Base-by-base conservation (phyloP, 2,113 vertebrate genomes). In the Spheniscus mendiculus region DNA sequence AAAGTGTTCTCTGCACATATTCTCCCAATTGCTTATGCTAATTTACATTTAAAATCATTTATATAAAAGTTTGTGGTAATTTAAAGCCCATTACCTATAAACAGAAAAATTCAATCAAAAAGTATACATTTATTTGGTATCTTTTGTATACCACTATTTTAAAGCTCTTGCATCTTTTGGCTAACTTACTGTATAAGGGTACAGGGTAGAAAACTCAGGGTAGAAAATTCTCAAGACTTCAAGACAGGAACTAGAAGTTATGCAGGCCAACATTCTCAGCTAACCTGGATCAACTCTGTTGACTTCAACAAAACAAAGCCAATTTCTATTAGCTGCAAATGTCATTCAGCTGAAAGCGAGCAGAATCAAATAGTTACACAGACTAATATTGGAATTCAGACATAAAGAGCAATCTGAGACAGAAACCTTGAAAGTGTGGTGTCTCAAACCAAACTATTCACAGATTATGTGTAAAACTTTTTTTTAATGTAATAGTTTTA, bases 31-130 rank as follows among this genome's bases (percentile, higher is more conserved):
- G 42, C 23, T 92, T 87, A 79, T 5, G 5, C 2, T 55, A 93
- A 88, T 88, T 93, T 30, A 67, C 79, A 86, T 94, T 66, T 95
- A 40, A 62, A 93, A 76, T 20, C 49, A 84, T 89, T 88, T 86
- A 53, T 62, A 52, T 34, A 12, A 73, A 82, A 81, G 70, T 15
- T 22, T 5, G 0, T 26, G 8, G 12, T 32, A 29, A 77, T 69
- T 90, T 69, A 53, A 52, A 94, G 23, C n/a, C 6, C 5, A 30
- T 44, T 62, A 47, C 3, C 5, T 53, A 58, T 47, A 74, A 71
- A 71, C 12, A 77, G 26, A 85, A 77, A 55, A 73, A 71, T 3
- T 52, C 4, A 66, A 55, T 47, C 15, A 47, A 79, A n/a, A 80
- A 45, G 6, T 20, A 32, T 8, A 47, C 5, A 9, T 59, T 55